Percentiles rank a stretch among this genome's conserved stretches.
Evolutionary conservation across 2,797 vertebrate genomes (phyloP).

Genomic region (Acanthis flammea): DNA sequence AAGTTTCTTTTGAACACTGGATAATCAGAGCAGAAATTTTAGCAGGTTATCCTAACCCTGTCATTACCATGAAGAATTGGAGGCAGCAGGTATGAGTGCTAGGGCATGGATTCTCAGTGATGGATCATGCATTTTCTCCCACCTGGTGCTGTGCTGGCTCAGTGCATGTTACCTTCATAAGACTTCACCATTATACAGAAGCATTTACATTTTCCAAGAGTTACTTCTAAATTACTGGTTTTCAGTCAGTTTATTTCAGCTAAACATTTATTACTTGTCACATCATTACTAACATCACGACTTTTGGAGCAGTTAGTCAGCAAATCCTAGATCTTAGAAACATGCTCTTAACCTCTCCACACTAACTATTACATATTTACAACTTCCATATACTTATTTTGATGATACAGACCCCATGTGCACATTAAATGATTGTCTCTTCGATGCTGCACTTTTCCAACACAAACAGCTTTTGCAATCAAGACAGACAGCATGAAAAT

Average conservation of each 20-base stretch:
- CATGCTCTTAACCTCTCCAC: neutral
- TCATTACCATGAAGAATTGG: neutral
- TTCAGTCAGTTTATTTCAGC: neutral
- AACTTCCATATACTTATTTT: neutral
- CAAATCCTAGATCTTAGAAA: neutral
- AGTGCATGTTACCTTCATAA: neutral
- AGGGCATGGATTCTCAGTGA: neutral
- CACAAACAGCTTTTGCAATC: neutral
- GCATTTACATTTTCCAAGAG: neutral
- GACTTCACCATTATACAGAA: neutral
- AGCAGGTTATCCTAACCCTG: neutral
- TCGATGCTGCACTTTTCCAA: neutral
- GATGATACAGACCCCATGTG: neutral
- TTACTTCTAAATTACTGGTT: neutral
- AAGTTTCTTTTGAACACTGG: neutral
- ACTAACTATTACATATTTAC: neutral
- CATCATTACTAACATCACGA: neutral
- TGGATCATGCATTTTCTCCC: neutral
- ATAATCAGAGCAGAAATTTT: neutral
- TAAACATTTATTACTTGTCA: neutral
- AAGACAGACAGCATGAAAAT: conserved; percentile 34
- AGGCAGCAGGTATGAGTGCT: neutral
- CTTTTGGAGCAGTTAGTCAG: neutral
- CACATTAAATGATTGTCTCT: neutral
- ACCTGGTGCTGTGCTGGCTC: neutral